These are phyloP conservation scores for Sialis fuliginosa DNA, from an alignment of 2,888 invertebrate genomes.

Conservation along the genomic window DNA sequence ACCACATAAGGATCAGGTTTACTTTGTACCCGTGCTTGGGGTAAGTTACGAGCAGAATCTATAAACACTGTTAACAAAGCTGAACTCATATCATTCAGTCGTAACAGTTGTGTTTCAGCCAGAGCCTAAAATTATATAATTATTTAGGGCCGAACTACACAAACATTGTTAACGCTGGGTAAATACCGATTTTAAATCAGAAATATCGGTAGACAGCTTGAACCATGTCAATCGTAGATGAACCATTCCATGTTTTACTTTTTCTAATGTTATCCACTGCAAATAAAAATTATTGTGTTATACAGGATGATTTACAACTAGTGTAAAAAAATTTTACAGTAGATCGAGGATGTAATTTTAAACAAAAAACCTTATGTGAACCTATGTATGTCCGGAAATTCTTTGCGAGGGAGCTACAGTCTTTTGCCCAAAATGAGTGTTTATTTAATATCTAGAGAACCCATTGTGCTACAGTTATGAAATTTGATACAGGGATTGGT, in stretches of 20 bases:
- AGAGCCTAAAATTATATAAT: slow-evolving; percentile 34
- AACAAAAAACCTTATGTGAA: no score
- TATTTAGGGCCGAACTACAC: not conserved
- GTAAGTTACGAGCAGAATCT: slow-evolving; percentile 82
- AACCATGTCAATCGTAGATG: slow-evolving; percentile 85
- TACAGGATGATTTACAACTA: slow-evolving; percentile 2
- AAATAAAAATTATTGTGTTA: slow-evolving; percentile 12
- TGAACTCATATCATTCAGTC: slow-evolving; percentile 57
- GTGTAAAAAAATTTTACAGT: no score
- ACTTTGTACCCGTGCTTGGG: slow-evolving; percentile 48
- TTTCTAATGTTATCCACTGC: slow-evolving; percentile 89
- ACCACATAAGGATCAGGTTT: slow-evolving; percentile 75
- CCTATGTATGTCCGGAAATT: no score
- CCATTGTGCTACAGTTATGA: no score
- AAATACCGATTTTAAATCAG: slow-evolving; percentile 53
- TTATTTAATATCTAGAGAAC: no score
- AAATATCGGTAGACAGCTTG: slow-evolving; percentile 48
- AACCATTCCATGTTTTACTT: slow-evolving; percentile 87
- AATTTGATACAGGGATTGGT: no score
- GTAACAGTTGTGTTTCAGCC: slow-evolving; percentile 52
- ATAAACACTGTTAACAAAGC: slow-evolving; percentile 72
- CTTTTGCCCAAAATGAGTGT: no score
- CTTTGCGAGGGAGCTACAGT: no score
- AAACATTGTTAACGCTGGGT: slow-evolving; percentile 18
- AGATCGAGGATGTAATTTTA: no score